phyloP scores from a whole-genome alignment of 37 sponge, comb jelly and placozoan species.

The Theonella swinhoei region DNA sequence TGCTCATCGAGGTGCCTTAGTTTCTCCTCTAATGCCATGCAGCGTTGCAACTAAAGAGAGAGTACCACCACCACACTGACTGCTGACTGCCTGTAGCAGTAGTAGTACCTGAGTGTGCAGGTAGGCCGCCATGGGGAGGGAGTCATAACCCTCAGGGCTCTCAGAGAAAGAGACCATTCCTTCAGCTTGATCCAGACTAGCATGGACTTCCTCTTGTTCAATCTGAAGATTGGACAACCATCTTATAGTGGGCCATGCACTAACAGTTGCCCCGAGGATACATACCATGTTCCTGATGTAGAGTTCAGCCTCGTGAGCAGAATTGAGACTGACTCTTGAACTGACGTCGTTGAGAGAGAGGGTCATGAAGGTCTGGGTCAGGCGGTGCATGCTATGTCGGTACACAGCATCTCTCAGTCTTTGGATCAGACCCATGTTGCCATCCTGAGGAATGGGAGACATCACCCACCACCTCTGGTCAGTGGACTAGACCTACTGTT shows the following conservation, averaged over 20 bases:
- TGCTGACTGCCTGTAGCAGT: neutral
- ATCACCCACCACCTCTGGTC: neutral
- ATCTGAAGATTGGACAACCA: conserved; percentile 54
- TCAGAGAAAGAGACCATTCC: conserved; percentile 89
- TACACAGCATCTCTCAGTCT: conserved; percentile 50
- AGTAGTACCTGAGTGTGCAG: conserved; percentile 53
- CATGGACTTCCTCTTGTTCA: conserved; percentile 87
- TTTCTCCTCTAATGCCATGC: conserved; percentile 70
- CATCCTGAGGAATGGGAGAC: conserved; percentile 56
- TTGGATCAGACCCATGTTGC: conserved; percentile 75
- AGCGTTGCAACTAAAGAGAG: conserved; percentile 35
- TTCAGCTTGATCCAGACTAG: conserved; percentile 80
- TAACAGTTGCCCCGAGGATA: neutral
- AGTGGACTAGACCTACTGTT: conserved; percentile 56
- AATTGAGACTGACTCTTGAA: conserved; percentile 45
- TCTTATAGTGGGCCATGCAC: neutral
- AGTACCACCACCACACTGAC: neutral
- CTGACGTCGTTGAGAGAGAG: conserved; percentile 83
- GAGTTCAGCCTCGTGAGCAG: conserved; percentile 83
- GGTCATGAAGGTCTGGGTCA: conserved; percentile 93
- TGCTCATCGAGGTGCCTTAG: conserved; percentile 53
- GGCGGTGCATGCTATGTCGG: conserved; percentile 68
- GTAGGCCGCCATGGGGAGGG: conserved; percentile 41
- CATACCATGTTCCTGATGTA: conserved; percentile 88
- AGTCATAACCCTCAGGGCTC: conserved; percentile 64